Evolutionary conservation across 2,888 invertebrate species (phyloP).

Genomic region (Drosophila mayaguana): DNA sequence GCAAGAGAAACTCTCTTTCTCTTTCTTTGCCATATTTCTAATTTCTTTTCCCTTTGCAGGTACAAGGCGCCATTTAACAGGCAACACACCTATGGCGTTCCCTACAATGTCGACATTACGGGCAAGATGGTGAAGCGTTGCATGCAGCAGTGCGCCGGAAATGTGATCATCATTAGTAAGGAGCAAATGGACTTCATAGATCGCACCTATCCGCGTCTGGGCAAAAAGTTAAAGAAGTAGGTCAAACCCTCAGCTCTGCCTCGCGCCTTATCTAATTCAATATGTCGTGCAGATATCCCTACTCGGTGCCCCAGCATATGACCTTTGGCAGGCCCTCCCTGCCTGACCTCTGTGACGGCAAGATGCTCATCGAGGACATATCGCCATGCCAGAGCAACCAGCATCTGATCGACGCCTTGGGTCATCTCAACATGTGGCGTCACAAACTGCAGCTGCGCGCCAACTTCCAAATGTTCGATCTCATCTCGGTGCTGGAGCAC

Average conservation of each 20-base stretch:
- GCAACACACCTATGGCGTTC: constrained; percentile 53
- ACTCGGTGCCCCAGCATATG: constrained; percentile 37
- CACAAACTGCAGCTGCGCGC: constrained; percentile 58
- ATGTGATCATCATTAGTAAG: constrained; percentile 69
- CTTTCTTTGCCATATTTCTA: background rate
- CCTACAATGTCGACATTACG: constrained; percentile 41
- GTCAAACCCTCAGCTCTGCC: background rate
- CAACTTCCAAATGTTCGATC: constrained; percentile 66
- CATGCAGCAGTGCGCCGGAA: constrained; percentile 63
- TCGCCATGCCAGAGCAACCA: constrained; percentile 50
- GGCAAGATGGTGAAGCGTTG: constrained; percentile 70
- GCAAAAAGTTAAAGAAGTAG: constrained; percentile 64
- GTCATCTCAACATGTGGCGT: constrained; percentile 69
- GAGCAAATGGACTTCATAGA: constrained; percentile 70
- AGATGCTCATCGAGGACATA: constrained; percentile 66
- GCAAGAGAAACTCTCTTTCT: background rate
- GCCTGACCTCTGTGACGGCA: constrained; percentile 46
- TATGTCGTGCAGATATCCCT: constrained; percentile 53
- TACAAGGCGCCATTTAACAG: constrained; percentile 66
- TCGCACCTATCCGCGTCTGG: constrained; percentile 65
- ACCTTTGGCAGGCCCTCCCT: constrained; percentile 55
- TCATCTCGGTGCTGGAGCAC: constrained; percentile 59
- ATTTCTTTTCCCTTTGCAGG: constrained; percentile 39
- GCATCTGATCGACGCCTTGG: constrained; percentile 56
- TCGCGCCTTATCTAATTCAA: background rate